Conservation (phyloP, 2,888 invertebrate genomes). For the Eristalis arbustorum region DNA sequence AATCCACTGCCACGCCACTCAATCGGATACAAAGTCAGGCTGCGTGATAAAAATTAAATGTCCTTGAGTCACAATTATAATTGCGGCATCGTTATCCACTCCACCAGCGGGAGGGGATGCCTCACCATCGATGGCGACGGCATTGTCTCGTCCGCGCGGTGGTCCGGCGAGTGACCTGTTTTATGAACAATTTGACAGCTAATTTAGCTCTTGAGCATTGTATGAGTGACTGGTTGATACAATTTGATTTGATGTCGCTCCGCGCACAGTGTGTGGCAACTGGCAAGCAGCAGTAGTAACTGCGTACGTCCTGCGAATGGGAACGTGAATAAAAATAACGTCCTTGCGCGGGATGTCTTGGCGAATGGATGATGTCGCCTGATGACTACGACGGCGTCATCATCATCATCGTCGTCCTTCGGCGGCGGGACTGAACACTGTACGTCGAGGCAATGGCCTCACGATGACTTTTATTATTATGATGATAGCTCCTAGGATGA, state of each 20-base stretch:
- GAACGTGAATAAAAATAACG: constrained; percentile 68
- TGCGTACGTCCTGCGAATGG: no score
- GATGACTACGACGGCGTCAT: constrained; percentile 34
- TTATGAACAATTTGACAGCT: constrained; percentile 70
- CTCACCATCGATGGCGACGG: no score
- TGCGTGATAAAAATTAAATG: constrained; percentile 62
- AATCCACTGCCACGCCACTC: constrained; percentile 21
- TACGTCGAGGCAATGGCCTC: constrained; percentile 33
- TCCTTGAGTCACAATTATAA: constrained; percentile 68
- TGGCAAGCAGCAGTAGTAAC: neutral
- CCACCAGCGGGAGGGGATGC: constrained; percentile 7
- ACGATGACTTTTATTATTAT: constrained; percentile 57
- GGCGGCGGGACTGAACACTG: constrained; percentile 27
- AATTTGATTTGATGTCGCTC: constrained; percentile 59
- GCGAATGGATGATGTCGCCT: constrained; percentile 56
- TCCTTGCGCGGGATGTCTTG: constrained; percentile 21
- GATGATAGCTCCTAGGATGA: constrained; percentile 1
- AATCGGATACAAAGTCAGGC: constrained; percentile 58
- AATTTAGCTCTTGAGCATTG: constrained; percentile 58
- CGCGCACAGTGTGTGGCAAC: constrained; percentile 50
- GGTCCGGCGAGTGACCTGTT: constrained; percentile 31
- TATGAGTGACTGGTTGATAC: constrained; percentile 45
- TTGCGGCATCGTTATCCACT: constrained; percentile 57
- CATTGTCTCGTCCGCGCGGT: no score
- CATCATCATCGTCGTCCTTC: neutral